These are phyloP conservation scores for Agapostemon virescens DNA, from an alignment of 2,888 invertebrate genomes.

Conservation along the genomic window DNA sequence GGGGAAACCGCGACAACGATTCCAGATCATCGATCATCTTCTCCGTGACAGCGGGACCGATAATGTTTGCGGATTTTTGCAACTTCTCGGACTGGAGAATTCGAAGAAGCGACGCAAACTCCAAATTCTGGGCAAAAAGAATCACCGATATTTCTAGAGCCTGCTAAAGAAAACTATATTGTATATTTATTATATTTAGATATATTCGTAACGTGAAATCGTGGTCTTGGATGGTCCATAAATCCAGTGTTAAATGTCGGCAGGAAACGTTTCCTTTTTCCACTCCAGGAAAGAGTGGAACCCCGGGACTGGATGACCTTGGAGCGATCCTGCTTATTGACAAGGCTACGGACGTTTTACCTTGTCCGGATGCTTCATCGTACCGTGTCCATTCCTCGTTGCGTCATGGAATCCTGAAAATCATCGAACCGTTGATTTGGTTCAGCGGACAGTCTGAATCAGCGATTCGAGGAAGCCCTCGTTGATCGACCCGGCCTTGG, in stretches of 20 bases:
- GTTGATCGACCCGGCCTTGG: background rate
- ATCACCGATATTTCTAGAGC: no score
- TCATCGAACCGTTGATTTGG: background rate
- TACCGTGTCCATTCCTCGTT: background rate
- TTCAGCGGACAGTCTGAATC: background rate
- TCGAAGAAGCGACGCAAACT: background rate
- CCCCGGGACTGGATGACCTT: background rate
- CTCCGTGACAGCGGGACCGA: background rate
- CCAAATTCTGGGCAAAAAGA: no score
- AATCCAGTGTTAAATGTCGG: background rate
- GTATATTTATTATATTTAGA: no score
- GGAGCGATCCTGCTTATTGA: background rate
- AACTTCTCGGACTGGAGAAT: background rate
- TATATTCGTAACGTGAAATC: background rate
- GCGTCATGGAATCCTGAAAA: background rate
- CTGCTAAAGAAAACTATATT: background rate
- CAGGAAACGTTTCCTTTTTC: no score
- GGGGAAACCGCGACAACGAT: background rate
- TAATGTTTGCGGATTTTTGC: background rate
- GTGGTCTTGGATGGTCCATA: no score
- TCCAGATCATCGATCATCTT: background rate
- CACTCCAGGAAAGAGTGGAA: background rate
- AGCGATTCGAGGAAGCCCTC: background rate
- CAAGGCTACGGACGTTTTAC: background rate
- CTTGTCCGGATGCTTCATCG: background rate